phyloP scores from a whole-genome alignment of 2,888 invertebrate species.

The Buathra laborator region DNA sequence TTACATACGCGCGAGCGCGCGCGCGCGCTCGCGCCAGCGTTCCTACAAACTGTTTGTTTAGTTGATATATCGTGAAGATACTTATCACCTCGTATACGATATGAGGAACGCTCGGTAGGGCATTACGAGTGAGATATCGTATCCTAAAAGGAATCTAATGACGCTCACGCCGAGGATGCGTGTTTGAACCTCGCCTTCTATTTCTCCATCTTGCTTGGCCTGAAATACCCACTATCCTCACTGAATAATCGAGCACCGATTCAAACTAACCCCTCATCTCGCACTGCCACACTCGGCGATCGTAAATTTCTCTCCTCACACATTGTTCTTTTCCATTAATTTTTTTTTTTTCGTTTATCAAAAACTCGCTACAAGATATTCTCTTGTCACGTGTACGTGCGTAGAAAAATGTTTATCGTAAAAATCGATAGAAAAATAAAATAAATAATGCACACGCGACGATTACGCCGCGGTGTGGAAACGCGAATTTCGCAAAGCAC shows the following conservation, averaged over 20 bases:
- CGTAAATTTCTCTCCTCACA: slow-evolving; percentile 39
- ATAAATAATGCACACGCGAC: not conserved
- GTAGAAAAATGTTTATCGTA: too few relatives aligned
- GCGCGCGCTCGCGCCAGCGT: slow-evolving; percentile 67
- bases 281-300: slow-evolving; percentile 31
- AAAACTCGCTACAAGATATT: not conserved
- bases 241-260: slow-evolving; percentile 58
- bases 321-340: not conserved
- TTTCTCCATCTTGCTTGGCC: slow-evolving; percentile 6
- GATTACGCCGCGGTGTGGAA: not conserved
- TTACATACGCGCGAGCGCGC: slow-evolving; percentile 29
- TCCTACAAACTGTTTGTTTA: slow-evolving; percentile 83
- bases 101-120: slow-evolving; percentile 74
- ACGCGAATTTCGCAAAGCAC: not conserved
- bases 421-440: not conserved
- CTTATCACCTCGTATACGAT: slow-evolving; percentile 82
- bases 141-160: slow-evolving; percentile 82
- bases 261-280: slow-evolving; percentile 51
- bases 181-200: slow-evolving; percentile 13
- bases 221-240: slow-evolving; percentile 6
- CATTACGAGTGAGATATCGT: slow-evolving; percentile 79
- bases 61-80: slow-evolving; percentile 83
- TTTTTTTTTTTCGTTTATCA: slow-evolving; percentile 24
- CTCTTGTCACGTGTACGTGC: too few relatives aligned
- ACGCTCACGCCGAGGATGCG: slow-evolving; percentile 66